These are phyloP conservation scores for Tribolium madens DNA, from an alignment of 1,140 invertebrate genomes.

Conservation along the genomic window DNA sequence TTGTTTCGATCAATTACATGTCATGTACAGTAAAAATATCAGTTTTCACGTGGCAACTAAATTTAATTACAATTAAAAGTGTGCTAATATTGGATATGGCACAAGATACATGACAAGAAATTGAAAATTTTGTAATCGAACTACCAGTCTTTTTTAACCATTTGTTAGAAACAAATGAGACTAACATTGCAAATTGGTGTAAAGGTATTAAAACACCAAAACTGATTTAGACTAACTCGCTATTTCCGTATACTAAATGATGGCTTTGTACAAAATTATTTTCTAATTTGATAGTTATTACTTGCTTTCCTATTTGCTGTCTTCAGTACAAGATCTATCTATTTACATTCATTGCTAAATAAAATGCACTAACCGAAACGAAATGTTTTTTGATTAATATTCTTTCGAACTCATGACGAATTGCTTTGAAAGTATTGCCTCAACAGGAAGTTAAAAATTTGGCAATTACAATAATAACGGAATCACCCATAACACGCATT, in stretches of 20 bases:
- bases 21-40: slow-evolving; percentile 41
- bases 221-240: slow-evolving; percentile 43
- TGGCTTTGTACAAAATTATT: slow-evolving; percentile 59
- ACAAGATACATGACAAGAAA: slow-evolving; percentile 35
- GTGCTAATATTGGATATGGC: slow-evolving; percentile 37
- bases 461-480: not conserved
- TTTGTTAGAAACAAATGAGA: slow-evolving; percentile 48
- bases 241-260: slow-evolving; percentile 59
- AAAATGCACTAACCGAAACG: not conserved
- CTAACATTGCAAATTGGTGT: slow-evolving; percentile 55
- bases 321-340: slow-evolving; percentile 46
- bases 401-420: not conserved
- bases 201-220: slow-evolving; percentile 59
- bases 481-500: not conserved
- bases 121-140: slow-evolving; percentile 41
- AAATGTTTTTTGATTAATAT: slow-evolving; percentile 1
- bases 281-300: slow-evolving; percentile 48
- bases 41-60: slow-evolving; percentile 23
- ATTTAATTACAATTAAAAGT: slow-evolving; percentile 32
- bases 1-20: slow-evolving; percentile 28
- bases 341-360: slow-evolving; percentile 5
- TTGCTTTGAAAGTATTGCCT: slow-evolving; percentile 33
- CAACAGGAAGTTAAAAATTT: not conserved
- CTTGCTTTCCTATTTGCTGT: slow-evolving; percentile 43
- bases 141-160: slow-evolving; percentile 53